These are phyloP conservation scores for Hypocryptadius cinnamomeus DNA, from an alignment of 2,113 vertebrate genomes.

Conservation along the genomic window DNA sequence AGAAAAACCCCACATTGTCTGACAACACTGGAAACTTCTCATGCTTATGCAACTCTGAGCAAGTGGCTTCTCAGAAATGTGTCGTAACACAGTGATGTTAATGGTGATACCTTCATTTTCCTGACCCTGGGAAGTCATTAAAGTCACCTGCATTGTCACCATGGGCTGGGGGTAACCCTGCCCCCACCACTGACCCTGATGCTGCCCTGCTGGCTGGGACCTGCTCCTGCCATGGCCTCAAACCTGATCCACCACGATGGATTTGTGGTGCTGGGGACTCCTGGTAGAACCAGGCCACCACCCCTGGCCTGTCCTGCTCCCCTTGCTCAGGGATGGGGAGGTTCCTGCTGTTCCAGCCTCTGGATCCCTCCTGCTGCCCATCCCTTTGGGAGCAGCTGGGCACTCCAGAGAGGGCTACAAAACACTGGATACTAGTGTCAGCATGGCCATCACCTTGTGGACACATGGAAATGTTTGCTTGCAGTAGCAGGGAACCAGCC, in stretches of 20 bases:
- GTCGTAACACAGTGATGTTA: background rate
- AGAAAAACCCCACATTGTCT: background rate
- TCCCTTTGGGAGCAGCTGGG: background rate
- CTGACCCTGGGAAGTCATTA: background rate
- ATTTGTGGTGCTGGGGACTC: background rate
- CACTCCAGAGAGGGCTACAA: fast-evolving
- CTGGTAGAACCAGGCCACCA: background rate
- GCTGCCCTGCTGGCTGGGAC: background rate
- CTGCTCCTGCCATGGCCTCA: background rate
- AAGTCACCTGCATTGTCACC: fast-evolving
- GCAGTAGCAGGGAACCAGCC: background rate
- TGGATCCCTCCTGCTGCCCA: fast-evolving
- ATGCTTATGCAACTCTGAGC: background rate
- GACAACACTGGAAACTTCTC: background rate
- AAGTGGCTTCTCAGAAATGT: background rate
- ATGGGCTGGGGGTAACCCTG: background rate
- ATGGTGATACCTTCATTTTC: background rate
- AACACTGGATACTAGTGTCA: background rate
- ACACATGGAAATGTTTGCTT: background rate
- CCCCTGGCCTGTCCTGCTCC: background rate
- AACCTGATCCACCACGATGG: too few relatives aligned
- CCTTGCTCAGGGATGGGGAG: background rate
- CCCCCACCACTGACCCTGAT: background rate
- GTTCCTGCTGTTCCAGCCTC: background rate
- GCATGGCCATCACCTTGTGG: fast-evolving